These are phyloP conservation scores for Trichomalopsis sarcophagae DNA, from an alignment of 1,140 invertebrate genomes.

Conservation along the genomic window DNA sequence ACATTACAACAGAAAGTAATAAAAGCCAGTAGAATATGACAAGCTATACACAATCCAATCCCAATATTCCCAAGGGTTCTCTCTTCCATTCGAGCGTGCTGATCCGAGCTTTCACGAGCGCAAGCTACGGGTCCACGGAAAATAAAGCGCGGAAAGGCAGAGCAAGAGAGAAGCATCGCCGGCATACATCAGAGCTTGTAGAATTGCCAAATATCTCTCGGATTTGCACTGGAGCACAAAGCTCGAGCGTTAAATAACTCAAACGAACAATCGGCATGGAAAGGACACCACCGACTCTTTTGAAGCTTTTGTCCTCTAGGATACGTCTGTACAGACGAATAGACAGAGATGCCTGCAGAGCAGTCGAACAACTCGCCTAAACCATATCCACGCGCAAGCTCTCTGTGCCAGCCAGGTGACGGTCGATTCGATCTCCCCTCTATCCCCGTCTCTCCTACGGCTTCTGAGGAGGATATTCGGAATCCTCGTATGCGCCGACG, in stretches of 20 bases:
- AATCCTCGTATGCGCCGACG: neutral
- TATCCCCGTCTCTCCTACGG: neutral
- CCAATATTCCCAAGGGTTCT: neutral
- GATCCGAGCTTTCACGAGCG: neutral
- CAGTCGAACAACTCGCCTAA: too few species aligned
- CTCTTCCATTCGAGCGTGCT: neutral
- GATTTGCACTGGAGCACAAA: neutral
- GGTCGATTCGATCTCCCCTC: neutral
- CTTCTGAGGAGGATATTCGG: neutral
- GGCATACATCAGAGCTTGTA: neutral
- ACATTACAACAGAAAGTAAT: neutral
- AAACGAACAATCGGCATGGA: constrained; percentile 8
- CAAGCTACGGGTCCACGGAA: neutral
- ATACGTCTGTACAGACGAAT: too few species aligned
- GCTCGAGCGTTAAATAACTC: constrained; percentile 17
- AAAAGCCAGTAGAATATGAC: constrained; percentile 5
- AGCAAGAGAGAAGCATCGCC: neutral
- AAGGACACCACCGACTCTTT: neutral
- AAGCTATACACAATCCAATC: neutral
- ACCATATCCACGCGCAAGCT: neutral
- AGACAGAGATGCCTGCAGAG: too few species aligned
- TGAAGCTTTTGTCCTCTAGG: neutral
- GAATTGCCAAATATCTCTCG: neutral
- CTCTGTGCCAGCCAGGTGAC: neutral
- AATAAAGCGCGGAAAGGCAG: neutral